Percentiles rank a stretch among this genome's conserved stretches.
Conservation (phyloP, 1,140 invertebrate genomes). For the Stenopsyche tienmushanensis region DNA sequence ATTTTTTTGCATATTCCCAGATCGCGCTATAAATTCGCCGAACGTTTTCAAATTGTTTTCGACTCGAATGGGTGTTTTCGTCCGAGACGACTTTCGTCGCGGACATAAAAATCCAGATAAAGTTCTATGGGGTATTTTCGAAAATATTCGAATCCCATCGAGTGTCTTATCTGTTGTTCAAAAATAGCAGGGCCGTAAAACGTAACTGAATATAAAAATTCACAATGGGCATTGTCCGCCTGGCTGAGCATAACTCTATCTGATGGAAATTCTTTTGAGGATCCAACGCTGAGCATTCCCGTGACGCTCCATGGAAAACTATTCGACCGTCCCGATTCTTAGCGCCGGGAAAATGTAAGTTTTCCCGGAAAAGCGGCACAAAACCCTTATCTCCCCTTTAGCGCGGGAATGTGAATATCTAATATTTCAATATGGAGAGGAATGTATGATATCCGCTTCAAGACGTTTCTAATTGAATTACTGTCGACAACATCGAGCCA, state of each 20-base stretch:
- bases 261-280: slow-evolving; percentile 34
- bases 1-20: too few relatives aligned
- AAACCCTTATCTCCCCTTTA: not conserved
- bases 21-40: too few relatives aligned
- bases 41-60: too few relatives aligned
- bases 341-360: too few relatives aligned
- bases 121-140: too few relatives aligned
- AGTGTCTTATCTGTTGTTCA: slow-evolving; percentile 4
- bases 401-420: slow-evolving; percentile 1
- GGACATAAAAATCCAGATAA: too few relatives aligned
- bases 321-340: slow-evolving; percentile 28
- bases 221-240: slow-evolving; percentile 40
- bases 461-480: not conserved
- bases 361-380: not conserved
- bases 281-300: not conserved
- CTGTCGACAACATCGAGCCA: too few relatives aligned
- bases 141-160: too few relatives aligned
- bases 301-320: slow-evolving; percentile 32
- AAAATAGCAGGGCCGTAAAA: slow-evolving; percentile 33
- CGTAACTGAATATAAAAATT: slow-evolving; percentile 39
- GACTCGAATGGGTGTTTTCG: too few relatives aligned
- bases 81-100: too few relatives aligned
- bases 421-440: not conserved
- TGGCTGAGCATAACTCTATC: slow-evolving; percentile 27
- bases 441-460: not conserved